Evolutionary conservation across 2,888 invertebrate genomes (phyloP).

Genomic region (Pseudolycoriella hygida): DNA sequence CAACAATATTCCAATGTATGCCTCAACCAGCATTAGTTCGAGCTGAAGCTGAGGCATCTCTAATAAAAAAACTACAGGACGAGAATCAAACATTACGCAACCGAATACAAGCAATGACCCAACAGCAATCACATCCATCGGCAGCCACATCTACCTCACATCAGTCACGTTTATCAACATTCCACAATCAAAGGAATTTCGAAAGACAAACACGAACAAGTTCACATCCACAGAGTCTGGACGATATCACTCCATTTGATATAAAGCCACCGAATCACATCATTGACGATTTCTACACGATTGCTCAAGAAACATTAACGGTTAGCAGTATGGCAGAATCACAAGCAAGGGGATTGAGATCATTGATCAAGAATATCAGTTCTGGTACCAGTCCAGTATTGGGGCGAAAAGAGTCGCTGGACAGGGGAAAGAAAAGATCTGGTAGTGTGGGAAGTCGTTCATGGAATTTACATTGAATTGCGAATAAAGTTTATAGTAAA

Average conservation of each 20-base stretch:
- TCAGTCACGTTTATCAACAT: slow-evolving; percentile 5
- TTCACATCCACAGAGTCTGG: slow-evolving; percentile 26
- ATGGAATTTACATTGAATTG: slow-evolving; percentile 5
- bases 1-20: slow-evolving; percentile 74
- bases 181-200: slow-evolving; percentile 7
- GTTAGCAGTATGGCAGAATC: slow-evolving; percentile 26
- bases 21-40: slow-evolving; percentile 71
- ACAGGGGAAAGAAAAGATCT: slow-evolving; percentile 22
- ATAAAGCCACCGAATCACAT: slow-evolving; percentile 59
- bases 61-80: slow-evolving; percentile 65
- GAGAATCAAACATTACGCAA: slow-evolving; percentile 57
- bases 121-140: background rate
- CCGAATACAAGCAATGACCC: slow-evolving; percentile 17
- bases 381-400: slow-evolving; percentile 61
- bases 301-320: slow-evolving; percentile 52
- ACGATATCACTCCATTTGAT: slow-evolving; percentile 44
- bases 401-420: slow-evolving; percentile 40
- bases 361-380: slow-evolving; percentile 66
- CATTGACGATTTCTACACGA: slow-evolving; percentile 81
- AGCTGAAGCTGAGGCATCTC: slow-evolving; percentile 69
- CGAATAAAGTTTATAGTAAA: background rate
- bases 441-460: slow-evolving; percentile 18
- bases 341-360: slow-evolving; percentile 60
- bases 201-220: slow-evolving; percentile 16
- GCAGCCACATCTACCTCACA: slow-evolving; percentile 1